Evolutionary conservation across 2,888 invertebrate species (phyloP).

Genomic region (Trypoxylon attenuatum): DNA sequence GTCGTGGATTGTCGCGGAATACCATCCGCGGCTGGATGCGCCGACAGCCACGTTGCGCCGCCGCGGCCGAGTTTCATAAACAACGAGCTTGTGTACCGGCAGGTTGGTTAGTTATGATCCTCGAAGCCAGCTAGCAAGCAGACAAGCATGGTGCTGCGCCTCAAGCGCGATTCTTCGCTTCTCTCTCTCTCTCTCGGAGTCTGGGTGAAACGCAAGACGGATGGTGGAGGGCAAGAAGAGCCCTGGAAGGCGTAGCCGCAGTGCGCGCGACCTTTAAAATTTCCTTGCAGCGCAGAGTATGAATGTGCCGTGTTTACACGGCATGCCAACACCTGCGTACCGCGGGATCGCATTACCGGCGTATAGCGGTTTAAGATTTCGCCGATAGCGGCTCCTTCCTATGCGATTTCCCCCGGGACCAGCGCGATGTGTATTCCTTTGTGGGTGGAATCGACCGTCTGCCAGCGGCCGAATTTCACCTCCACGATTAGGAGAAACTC

Average conservation of each 20-base stretch:
- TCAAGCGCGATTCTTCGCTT: conserved; percentile 11
- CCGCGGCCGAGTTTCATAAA: conserved; percentile 57
- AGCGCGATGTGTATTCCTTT: no score
- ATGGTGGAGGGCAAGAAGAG: conserved; percentile 48
- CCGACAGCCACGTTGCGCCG: conserved; percentile 42
- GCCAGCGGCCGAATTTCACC: no score
- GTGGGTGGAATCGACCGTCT: no score
- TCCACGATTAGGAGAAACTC: no score
- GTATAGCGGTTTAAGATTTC: conserved; percentile 36
- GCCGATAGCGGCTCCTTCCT: conserved; percentile 14
- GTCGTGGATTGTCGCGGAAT: conserved; percentile 49
- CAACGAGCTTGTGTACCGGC: conserved; percentile 59
- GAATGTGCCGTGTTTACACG: conserved; percentile 51
- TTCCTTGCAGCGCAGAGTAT: conserved; percentile 48
- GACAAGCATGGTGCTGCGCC: conserved; percentile 27
- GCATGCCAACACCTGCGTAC: conserved; percentile 53
- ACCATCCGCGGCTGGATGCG: conserved; percentile 33
- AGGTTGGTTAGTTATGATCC: conserved; percentile 62
- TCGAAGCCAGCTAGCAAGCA: conserved; percentile 20
- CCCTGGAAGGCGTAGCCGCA: conserved; percentile 50
- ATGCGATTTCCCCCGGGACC: conserved; percentile 11
- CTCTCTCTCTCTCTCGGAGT: background rate
- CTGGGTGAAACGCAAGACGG: conserved; percentile 54
- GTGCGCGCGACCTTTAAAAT: conserved; percentile 65
- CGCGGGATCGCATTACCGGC: conserved; percentile 41